Base-by-base conservation (phyloP, 2,888 invertebrate species). In the Rhagium mordax region DNA sequence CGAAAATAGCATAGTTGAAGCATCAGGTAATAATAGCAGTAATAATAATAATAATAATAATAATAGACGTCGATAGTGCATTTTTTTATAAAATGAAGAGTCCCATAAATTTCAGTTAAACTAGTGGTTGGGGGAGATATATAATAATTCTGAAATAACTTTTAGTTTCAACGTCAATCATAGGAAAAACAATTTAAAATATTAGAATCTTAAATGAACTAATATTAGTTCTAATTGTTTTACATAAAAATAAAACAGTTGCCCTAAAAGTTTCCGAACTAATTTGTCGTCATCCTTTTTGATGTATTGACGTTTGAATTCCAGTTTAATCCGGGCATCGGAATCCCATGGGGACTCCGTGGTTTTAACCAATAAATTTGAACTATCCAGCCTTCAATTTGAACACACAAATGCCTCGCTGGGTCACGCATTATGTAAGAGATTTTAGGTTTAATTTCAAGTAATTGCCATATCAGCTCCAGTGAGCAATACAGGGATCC, bases 231-330 rank as follows among this genome's bases (percentile, higher is more conserved):
- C 4, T 15, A 41, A 13, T n/a, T n/a, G 6, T 6, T 27, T 24
- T 13, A 55, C 21, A 24, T 3, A 10, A 24, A 21, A n/a, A 27
- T 8, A 5, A 57, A 27, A 1, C 1, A 27, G 16, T 15, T 27
- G 27, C 13, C 1, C n/a, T 0, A 4, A 41, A 27, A 10, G n/a
- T 15, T 27, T 16, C 15, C 15, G 27, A 57, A 15, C 27, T n/a
- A 57, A 15, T 27, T 57, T 27, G 16, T 5, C 5, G 15, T 15
- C 27, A 27, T 15, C 27, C 3, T 15, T 57, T 57, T 57, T 57
- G 55, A 24, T 57, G 27, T 15, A 24, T 57, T 57, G 55, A 57
- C 13, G 15, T 57, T 27, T 15, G 55, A 27, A 57, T 57, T 57
- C 24, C 55, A 57, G 5, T 24, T 27, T 57, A 24, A 27, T 57